Evolutionary conservation across 2,888 invertebrate species (phyloP).

Genomic region (Folsomia candida): DNA sequence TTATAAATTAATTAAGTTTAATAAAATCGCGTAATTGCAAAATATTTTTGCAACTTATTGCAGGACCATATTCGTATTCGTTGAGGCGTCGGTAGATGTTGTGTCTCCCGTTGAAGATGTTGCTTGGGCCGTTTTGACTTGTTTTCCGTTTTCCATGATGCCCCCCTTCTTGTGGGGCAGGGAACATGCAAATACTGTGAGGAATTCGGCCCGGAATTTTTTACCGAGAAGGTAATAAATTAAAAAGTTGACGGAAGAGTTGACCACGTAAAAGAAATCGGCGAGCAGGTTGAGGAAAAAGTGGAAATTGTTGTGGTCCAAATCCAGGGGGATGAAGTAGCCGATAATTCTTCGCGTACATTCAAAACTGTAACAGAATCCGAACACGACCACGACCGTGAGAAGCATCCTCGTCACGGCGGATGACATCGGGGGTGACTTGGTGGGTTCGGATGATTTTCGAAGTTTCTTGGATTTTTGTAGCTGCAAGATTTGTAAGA

Average conservation of each 20-base stretch:
- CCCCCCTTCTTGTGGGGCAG: too few relatives aligned
- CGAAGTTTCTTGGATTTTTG: too few relatives aligned
- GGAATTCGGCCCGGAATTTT: slow-evolving; percentile 3
- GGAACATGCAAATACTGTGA: neutral
- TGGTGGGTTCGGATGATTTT: neutral
- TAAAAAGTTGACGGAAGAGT: slow-evolving; percentile 24
- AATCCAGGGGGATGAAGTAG: slow-evolving; percentile 12
- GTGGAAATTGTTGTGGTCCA: slow-evolving; percentile 9
- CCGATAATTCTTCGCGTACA: slow-evolving; percentile 13
- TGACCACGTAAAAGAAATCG: slow-evolving; percentile 16
- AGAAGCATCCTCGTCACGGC: slow-evolving; percentile 19
- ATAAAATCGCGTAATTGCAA: too few relatives aligned
- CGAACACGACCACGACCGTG: slow-evolving; percentile 16
- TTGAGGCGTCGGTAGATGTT: too few relatives aligned
- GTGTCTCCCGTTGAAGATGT: too few relatives aligned
- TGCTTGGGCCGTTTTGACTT: too few relatives aligned
- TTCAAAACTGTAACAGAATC: slow-evolving; percentile 27
- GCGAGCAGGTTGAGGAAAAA: slow-evolving; percentile 17
- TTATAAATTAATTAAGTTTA: too few relatives aligned
- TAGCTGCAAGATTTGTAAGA: too few relatives aligned
- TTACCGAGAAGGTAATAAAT: slow-evolving; percentile 15
- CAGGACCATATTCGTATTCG: too few relatives aligned
- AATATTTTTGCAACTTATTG: too few relatives aligned
- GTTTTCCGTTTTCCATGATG: too few relatives aligned
- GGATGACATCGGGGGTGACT: neutral